phyloP scores from a whole-genome alignment of 2,113 vertebrate species.

The Lipophrys pholis region DNA sequence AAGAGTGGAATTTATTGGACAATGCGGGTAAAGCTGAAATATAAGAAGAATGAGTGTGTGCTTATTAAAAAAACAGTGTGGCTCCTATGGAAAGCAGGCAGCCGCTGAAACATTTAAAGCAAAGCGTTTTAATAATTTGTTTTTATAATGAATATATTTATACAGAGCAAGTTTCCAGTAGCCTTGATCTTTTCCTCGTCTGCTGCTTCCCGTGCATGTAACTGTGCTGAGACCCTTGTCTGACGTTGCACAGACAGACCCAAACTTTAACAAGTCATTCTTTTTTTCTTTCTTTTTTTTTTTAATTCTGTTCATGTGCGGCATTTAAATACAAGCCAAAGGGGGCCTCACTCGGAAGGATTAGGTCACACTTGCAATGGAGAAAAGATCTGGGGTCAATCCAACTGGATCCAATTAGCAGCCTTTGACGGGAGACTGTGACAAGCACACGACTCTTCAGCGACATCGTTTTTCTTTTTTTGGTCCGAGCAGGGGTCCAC shows the following conservation, averaged over 20 bases:
- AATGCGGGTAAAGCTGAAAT: slow-evolving; percentile 5
- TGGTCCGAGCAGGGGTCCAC: slow-evolving; percentile 37
- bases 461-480: slow-evolving; percentile 30
- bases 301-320: slow-evolving; percentile 4
- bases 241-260: slow-evolving; percentile 34
- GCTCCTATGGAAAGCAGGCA: slow-evolving; percentile 16
- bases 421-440: slow-evolving; percentile 56
- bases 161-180: slow-evolving; percentile 18
- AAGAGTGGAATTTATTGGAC: slow-evolving; percentile 46
- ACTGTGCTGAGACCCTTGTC: slow-evolving; percentile 4
- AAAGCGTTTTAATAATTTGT: slow-evolving; percentile 33
- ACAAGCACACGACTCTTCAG: slow-evolving; percentile 45
- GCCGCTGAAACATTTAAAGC: not conserved
- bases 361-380: slow-evolving; percentile 62
- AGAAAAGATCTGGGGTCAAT: slow-evolving; percentile 68
- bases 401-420: slow-evolving; percentile 77
- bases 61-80: slow-evolving; percentile 6
- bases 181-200: slow-evolving; percentile 3
- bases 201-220: not conserved
- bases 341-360: slow-evolving; percentile 41
- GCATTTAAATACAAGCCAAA: slow-evolving; percentile 67
- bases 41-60: slow-evolving; percentile 22
- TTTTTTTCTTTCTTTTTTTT: too few relatives aligned
- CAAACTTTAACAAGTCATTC: slow-evolving; percentile 40
- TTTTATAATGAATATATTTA: slow-evolving; percentile 32